Evolutionary conservation across 2,113 vertebrate species (phyloP).

Genomic region (Ctenodactylus gundi): DNA sequence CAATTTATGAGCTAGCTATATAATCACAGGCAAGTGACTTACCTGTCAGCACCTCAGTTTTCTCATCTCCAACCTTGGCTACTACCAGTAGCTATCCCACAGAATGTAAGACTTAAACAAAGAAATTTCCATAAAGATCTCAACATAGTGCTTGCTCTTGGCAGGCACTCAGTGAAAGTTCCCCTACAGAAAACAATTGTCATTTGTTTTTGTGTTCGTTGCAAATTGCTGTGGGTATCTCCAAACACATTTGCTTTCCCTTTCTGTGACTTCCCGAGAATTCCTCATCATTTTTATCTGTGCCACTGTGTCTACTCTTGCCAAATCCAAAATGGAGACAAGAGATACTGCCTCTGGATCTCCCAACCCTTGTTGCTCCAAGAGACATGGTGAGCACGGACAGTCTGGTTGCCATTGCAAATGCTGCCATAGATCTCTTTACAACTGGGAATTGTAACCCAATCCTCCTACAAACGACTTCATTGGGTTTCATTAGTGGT

Average conservation of each 20-base stretch:
- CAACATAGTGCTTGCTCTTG: neutral
- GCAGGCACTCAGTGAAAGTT: constrained; percentile 3
- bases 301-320: neutral
- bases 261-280: constrained; percentile 35
- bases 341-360: neutral
- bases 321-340: neutral
- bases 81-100: neutral
- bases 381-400: neutral
- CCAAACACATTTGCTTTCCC: neutral
- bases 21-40: neutral
- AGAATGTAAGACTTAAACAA: neutral
- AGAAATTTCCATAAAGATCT: neutral
- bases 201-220: constrained; percentile 26
- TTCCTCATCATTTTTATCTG: neutral
- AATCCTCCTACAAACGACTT: neutral
- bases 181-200: constrained; percentile 16
- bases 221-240: constrained; percentile 28
- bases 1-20: neutral
- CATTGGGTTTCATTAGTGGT: constrained; percentile 60
- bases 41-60: neutral
- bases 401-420: neutral
- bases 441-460: neutral
- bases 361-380: neutral
- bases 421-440: neutral
- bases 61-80: neutral